Conservation (phyloP, 2,113 vertebrate genomes). For the Alligator mississippiensis region DNA sequence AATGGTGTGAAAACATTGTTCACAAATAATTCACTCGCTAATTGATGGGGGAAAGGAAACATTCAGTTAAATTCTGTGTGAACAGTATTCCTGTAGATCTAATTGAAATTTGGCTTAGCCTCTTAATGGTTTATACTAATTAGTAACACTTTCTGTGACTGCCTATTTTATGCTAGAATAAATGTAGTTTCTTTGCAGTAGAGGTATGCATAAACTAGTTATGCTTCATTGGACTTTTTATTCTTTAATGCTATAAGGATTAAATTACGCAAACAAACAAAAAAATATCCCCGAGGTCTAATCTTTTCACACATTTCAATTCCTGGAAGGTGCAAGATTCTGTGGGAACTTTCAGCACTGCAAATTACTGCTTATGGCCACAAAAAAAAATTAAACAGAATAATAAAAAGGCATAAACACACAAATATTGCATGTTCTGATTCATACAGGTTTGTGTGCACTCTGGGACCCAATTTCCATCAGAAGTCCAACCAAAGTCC, state of each 20-base stretch:
- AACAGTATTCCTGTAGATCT: neutral
- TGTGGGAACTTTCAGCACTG: neutral
- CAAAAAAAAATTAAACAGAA: neutral
- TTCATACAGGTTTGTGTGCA: neutral
- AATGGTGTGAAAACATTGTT: slow-evolving; percentile 31
- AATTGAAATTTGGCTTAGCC: neutral
- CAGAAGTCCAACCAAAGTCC: neutral
- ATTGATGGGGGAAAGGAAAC: slow-evolving; percentile 24
- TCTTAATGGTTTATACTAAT: neutral
- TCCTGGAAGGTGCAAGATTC: neutral
- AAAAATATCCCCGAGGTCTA: neutral
- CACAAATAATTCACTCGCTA: slow-evolving; percentile 41
- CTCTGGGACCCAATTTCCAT: neutral
- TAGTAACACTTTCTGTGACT: neutral
- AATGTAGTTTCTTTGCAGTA: neutral
- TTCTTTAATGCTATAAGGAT: neutral
- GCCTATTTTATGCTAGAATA: neutral
- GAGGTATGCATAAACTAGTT: neutral
- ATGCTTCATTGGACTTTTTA: neutral
- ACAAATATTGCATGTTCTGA: rapidly evolving
- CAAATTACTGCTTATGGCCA: neutral
- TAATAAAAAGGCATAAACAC: neutral
- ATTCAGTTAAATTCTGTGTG: slow-evolving; percentile 1
- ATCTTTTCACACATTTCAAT: neutral
- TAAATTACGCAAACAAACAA: neutral